Base-by-base conservation (phyloP, 2,888 invertebrate genomes). In the Cylindroiulus punctatus region DNA sequence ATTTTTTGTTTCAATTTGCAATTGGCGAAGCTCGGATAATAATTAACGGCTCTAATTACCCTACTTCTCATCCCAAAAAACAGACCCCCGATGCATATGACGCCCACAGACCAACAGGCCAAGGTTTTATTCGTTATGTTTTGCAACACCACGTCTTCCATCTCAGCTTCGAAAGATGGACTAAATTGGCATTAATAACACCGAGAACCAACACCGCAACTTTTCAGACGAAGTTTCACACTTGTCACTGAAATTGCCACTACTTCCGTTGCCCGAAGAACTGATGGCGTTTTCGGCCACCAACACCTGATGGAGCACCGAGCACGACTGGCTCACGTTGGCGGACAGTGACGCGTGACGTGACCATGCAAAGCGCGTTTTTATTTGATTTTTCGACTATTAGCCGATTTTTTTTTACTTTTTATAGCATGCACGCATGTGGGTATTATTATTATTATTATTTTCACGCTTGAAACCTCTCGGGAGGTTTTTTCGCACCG, bases 321-420 rank as follows among this genome's bases (percentile, higher is more conserved):
- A 52, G 52, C 52, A 52, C 19, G 52, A 19, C 52, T n/a, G 52
- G 52, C 52, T n/a, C 5, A n/a, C 5, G 19, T n/a, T 26, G 65
- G 65, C 65, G 65, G 65, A 65, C 65, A 65, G 65, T 65, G 65
- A 65, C 65, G 65, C 65, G 65, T 65, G 65, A 65, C 65, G 26
- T 65, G 65, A 65, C 65, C 26, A 65, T 65, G 65, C 65, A 65
- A 65, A 65, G 12, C 26, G 1, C 26, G 65, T 65, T 65, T 65
- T 65, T 65, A 65, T 65, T 65, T 65, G 65, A n/a, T 65, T 65
- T 65, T 65, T 14, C 65, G n/a, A 26, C 65, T 65, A 65, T 65
- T 26, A 65, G 26, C 22, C 26, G 26, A 1, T 0, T 7, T 65
- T 65, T 65, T 65, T 65, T 26, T 12, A 26, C 22, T 65, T 65